phyloP scores from a whole-genome alignment of 2,888 invertebrate species.

The Sympetrum striolatum region DNA sequence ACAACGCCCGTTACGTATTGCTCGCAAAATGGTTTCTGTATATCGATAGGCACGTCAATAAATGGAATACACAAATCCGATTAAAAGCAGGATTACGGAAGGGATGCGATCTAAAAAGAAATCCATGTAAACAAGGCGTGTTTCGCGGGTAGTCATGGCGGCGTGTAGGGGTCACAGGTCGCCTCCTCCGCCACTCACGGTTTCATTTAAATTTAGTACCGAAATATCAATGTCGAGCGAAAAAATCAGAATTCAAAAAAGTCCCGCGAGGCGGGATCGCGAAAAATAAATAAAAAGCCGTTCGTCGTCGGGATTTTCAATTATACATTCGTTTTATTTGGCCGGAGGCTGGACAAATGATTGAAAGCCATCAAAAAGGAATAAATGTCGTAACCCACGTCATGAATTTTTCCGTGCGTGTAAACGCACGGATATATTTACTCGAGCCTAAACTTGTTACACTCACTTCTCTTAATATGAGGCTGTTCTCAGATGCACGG shows the following conservation, averaged over 20 bases:
- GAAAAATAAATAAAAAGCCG: background rate
- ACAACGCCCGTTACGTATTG: too few relatives aligned
- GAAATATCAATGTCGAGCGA: background rate
- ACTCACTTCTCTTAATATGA: too few relatives aligned
- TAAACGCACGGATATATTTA: too few relatives aligned
- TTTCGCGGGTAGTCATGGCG: background rate
- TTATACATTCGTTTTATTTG: background rate
- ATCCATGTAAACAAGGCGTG: background rate
- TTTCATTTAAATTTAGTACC: background rate
- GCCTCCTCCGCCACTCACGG: background rate
- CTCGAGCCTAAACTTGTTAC: too few relatives aligned
- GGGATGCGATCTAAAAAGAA: background rate
- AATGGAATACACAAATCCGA: background rate
- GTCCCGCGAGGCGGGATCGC: background rate
- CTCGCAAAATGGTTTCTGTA: too few relatives aligned
- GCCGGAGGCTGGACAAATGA: background rate
- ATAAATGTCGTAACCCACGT: background rate
- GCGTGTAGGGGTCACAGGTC: background rate
- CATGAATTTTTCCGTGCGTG: background rate
- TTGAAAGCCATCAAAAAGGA: background rate
- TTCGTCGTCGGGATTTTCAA: background rate
- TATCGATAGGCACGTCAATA: background rate
- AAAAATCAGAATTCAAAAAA: background rate
- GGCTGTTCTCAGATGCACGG: too few relatives aligned
- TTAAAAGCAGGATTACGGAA: background rate